Evolutionary conservation across 1,140 invertebrate genomes (phyloP).

Genomic region (Uloborus diversus): DNA sequence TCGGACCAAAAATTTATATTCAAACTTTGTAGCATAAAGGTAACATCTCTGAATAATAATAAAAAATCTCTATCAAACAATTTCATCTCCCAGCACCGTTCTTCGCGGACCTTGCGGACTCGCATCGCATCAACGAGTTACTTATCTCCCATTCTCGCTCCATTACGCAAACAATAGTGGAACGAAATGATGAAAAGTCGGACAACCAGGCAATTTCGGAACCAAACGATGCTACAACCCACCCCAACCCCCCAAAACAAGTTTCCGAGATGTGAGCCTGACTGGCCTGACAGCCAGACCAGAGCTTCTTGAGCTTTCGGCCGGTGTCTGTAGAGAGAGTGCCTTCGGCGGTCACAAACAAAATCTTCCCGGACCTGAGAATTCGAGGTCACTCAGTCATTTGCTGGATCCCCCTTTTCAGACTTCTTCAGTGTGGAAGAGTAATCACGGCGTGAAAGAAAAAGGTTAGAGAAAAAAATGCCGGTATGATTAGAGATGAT

Average conservation of each 20-base stretch:
- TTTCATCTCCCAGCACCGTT: no score
- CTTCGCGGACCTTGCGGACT: not conserved
- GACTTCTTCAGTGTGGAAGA: slow-evolving; percentile 13
- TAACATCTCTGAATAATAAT: no score
- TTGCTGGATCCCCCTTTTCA: slow-evolving; percentile 7
- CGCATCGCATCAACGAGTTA: not conserved
- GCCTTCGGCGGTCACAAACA: slow-evolving; percentile 8
- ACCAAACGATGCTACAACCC: not conserved
- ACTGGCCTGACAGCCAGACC: not conserved
- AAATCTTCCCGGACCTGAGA: slow-evolving; percentile 39
- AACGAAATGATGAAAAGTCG: not conserved
- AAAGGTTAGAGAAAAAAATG: not conserved
- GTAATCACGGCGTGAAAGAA: slow-evolving; percentile 11
- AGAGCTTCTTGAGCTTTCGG: slow-evolving; percentile 13
- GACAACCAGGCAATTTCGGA: not conserved
- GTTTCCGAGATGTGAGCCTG: not conserved
- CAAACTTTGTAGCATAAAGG: no score
- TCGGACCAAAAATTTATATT: no score
- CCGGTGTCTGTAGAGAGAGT: not conserved
- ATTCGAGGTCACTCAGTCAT: slow-evolving; percentile 33
- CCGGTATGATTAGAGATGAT: slow-evolving; percentile 1
- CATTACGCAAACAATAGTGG: not conserved
- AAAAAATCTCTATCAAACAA: no score
- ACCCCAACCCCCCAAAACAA: not conserved
- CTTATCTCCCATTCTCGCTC: not conserved